Conservation (phyloP, 2,797 vertebrate genomes). For the Fistularia commersonii region DNA sequence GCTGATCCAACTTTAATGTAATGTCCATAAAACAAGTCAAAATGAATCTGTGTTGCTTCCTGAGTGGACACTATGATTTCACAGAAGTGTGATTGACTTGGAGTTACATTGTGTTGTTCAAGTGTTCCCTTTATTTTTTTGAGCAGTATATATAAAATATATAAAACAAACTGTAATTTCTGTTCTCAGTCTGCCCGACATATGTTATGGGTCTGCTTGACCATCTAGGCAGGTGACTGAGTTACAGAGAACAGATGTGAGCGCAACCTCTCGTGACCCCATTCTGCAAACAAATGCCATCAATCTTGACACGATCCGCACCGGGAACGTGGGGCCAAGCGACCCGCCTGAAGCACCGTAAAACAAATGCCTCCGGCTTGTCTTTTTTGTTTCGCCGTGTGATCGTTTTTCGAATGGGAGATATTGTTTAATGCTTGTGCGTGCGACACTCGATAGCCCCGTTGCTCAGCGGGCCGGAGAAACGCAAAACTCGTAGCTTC, state of each 20-base stretch:
- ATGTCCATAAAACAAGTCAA: no score
- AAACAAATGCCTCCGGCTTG: no score
- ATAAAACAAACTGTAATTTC: neutral
- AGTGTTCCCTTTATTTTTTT: no score
- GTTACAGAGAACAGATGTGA: constrained; percentile 63
- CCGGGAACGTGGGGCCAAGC: neutral
- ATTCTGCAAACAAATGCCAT: constrained; percentile 55
- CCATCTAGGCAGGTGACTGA: constrained; percentile 39
- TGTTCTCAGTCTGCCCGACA: constrained; percentile 6
- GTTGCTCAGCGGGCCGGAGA: constrained; percentile 13
- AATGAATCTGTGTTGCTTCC: no score
- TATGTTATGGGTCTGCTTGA: constrained; percentile 24
- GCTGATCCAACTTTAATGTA: no score
- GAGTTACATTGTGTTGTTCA: no score
- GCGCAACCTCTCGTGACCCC: constrained; percentile 65
- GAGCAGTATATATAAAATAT: neutral
- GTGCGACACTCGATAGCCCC: constrained; percentile 25
- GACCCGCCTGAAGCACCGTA: no score
- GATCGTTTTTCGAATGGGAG: no score
- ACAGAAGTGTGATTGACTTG: no score
- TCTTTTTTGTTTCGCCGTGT: no score
- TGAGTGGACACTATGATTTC: no score
- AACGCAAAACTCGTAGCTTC: constrained; percentile 13
- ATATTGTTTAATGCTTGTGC: constrained; percentile 1
- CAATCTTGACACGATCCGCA: constrained; percentile 41